phyloP scores from a whole-genome alignment of 2,888 invertebrate genomes.

The Andrena chrysosceles region DNA sequence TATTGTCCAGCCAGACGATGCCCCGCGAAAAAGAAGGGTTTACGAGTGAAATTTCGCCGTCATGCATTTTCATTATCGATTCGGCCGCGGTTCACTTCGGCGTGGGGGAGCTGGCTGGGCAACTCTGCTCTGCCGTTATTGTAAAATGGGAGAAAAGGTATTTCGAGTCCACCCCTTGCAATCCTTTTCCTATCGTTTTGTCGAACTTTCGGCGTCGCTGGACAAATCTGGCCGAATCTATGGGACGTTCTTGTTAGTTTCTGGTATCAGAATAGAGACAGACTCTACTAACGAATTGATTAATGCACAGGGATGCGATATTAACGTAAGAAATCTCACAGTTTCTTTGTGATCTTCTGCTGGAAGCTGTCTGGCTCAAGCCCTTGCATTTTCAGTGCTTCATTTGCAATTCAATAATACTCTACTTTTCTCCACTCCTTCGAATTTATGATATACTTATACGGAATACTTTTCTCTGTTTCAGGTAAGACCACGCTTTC shows the following conservation, averaged over 20 bases:
- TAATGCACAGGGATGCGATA: no score
- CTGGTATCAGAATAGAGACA: no score
- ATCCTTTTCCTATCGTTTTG: no score
- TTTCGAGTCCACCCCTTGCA: neutral
- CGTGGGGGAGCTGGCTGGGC: neutral
- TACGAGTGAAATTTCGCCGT: constrained; percentile 47
- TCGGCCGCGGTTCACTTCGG: neutral
- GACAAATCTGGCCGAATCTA: no score
- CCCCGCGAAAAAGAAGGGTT: constrained; percentile 54
- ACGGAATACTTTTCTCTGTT: neutral
- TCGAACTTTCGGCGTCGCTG: no score
- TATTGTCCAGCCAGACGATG: constrained; percentile 60
- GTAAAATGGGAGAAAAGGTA: constrained; percentile 16
- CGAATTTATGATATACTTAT: neutral
- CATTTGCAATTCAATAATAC: neutral
- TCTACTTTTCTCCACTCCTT: neutral
- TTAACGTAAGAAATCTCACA: no score
- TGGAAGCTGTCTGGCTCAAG: no score
- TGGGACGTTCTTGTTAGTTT: no score
- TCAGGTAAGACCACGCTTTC: neutral
- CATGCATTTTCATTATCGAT: constrained; percentile 53
- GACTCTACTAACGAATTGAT: no score
- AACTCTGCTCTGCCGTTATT: neutral
- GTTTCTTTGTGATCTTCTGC: no score
- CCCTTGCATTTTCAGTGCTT: neutral